Evolutionary conservation across 2,113 vertebrate species (phyloP).

Genomic region (Sterna hirundo): DNA sequence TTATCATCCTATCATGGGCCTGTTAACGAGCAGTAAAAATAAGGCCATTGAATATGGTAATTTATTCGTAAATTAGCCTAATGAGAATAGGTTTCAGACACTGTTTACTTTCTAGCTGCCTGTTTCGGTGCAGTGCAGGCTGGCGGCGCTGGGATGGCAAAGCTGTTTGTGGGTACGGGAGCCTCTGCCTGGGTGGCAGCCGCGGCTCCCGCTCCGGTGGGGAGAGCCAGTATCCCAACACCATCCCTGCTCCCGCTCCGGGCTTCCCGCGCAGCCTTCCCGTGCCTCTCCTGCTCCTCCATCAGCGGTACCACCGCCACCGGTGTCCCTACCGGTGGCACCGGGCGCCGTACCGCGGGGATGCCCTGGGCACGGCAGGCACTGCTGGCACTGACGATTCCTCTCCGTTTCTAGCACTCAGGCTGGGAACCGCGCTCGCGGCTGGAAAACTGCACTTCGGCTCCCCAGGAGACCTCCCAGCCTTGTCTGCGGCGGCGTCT

Average conservation of each 20-base stretch:
- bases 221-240: neutral
- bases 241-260: neutral
- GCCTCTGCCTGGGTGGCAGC: conserved; percentile 45
- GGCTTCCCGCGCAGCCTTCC: neutral
- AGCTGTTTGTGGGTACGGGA: neutral
- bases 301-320: rapidly evolving
- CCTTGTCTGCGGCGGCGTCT: rapidly evolving
- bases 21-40: conserved; percentile 95
- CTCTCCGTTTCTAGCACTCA: neutral
- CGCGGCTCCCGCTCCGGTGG: neutral
- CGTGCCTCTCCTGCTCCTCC: neutral
- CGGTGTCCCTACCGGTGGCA: rapidly evolving
- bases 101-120: conserved; percentile 81
- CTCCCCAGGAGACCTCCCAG: neutral
- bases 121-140: conserved; percentile 69
- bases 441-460: rapidly evolving
- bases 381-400: rapidly evolving
- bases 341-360: rapidly evolving
- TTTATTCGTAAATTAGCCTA: conserved; percentile 95
- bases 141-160: conserved; percentile 50
- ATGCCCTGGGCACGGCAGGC: neutral
- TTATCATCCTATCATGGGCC: conserved; percentile 96
- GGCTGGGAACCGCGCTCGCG: rapidly evolving
- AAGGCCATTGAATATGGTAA: conserved; percentile 98
- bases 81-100: conserved; percentile 89